Evolutionary conservation across 2,888 invertebrate species (phyloP).

Genomic region (Dynastes hyllus): DNA sequence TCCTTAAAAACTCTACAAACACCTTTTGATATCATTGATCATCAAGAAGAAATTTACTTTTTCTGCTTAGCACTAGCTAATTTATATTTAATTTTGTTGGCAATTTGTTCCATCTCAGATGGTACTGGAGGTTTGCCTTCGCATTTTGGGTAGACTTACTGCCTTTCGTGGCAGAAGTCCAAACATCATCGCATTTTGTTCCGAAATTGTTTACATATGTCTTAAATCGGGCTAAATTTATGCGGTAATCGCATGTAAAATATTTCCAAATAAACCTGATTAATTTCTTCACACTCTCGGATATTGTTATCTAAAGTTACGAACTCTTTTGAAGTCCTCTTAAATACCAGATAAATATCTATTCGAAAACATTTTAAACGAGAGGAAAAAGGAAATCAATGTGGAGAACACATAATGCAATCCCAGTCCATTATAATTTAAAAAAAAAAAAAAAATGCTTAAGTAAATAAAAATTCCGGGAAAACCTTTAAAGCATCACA

Average conservation of each 20-base stretch:
- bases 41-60: no score
- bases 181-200: conserved; percentile 43
- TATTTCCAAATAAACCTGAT: conserved; percentile 38
- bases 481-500: neutral
- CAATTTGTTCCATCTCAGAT: no score
- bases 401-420: neutral
- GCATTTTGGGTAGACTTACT: no score
- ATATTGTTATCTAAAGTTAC: conserved; percentile 14
- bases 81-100: no score
- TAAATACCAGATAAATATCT: neutral
- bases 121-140: no score
- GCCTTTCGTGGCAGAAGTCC: conserved; percentile 31
- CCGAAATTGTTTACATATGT: conserved; percentile 35
- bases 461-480: conserved; percentile 11
- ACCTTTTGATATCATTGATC: no score
- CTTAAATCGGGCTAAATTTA: conserved; percentile 24
- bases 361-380: conserved; percentile 18
- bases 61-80: no score
- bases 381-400: conserved; percentile 13
- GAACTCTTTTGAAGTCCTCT: conserved; percentile 14
- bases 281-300: conserved; percentile 2
- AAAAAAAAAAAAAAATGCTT: neutral
- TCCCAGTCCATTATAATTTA: neutral
- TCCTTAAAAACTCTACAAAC: no score
- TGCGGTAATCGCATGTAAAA: no score